These are phyloP conservation scores for Gobiocypris rarus DNA, from an alignment of 2,113 vertebrate genomes.

Conservation along the genomic window DNA sequence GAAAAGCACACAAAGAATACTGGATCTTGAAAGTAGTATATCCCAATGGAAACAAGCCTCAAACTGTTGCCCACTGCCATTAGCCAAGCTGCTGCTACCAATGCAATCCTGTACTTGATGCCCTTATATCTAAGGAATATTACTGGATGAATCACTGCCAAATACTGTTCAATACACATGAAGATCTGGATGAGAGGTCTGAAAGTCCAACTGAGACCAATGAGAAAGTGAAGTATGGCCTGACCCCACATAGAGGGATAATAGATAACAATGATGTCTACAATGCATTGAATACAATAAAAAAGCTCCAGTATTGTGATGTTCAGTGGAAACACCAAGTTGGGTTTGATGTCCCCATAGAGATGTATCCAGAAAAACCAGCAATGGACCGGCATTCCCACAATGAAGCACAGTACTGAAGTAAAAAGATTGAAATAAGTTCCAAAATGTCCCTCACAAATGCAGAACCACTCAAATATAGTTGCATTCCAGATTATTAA, in stretches of 20 bases:
- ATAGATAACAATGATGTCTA: background rate
- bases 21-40: background rate
- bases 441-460: background rate
- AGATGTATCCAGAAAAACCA: conserved; percentile 33
- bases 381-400: conserved; percentile 36
- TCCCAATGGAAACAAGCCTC: background rate
- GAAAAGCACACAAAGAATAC: conserved; percentile 7
- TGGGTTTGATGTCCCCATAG: conserved; percentile 4
- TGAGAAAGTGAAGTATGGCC: background rate
- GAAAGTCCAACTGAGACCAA: conserved; percentile 25
- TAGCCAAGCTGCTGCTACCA: background rate
- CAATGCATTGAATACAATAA: conserved; percentile 9
- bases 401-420: background rate
- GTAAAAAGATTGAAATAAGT: background rate
- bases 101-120: conserved; percentile 26
- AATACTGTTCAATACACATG: conserved; percentile 45
- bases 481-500: background rate
- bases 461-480: conserved; percentile 21
- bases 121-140: conserved; percentile 42
- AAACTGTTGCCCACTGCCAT: background rate
- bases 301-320: conserved; percentile 41
- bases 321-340: conserved; percentile 35
- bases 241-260: background rate
- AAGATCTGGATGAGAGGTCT: conserved; percentile 37
- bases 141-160: conserved; percentile 43